Evolutionary conservation across 2,797 vertebrate species (phyloP).

Genomic region (Synanceia verrucosa): DNA sequence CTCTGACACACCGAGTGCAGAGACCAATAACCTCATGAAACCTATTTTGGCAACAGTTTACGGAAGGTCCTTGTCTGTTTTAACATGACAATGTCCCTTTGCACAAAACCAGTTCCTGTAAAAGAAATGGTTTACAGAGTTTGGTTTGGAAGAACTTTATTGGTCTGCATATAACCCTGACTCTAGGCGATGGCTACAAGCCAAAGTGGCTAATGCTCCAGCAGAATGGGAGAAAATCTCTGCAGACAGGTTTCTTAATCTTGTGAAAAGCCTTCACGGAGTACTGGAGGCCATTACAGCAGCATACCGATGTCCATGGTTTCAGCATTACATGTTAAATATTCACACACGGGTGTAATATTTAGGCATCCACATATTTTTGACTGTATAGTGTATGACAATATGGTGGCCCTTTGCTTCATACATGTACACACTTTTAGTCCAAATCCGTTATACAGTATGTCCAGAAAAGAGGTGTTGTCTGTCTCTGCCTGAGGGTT

Average conservation of each 20-base stretch:
- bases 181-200: too few relatives aligned
- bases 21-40: neutral
- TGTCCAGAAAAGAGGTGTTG: neutral
- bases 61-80: neutral
- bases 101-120: neutral
- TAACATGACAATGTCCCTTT: neutral
- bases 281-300: neutral
- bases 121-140: neutral
- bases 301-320: neutral
- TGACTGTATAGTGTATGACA: neutral
- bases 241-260: neutral
- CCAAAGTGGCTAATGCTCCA: neutral
- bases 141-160: neutral
- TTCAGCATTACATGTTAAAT: neutral
- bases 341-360: neutral
- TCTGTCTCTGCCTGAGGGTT: conserved; percentile 4
- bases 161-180: neutral
- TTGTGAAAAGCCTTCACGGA: neutral
- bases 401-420: neutral
- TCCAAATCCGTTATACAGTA: neutral
- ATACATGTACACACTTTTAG: neutral
- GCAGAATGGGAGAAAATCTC: neutral
- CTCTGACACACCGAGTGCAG: neutral
- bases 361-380: neutral
- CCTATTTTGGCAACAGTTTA: neutral